A percentile compares a stretch with the other conserved stretches of the same genome.
These are phyloP conservation scores for Nerophis ophidion DNA, from an alignment of 2,113 vertebrate species.

Conservation along the genomic window DNA sequence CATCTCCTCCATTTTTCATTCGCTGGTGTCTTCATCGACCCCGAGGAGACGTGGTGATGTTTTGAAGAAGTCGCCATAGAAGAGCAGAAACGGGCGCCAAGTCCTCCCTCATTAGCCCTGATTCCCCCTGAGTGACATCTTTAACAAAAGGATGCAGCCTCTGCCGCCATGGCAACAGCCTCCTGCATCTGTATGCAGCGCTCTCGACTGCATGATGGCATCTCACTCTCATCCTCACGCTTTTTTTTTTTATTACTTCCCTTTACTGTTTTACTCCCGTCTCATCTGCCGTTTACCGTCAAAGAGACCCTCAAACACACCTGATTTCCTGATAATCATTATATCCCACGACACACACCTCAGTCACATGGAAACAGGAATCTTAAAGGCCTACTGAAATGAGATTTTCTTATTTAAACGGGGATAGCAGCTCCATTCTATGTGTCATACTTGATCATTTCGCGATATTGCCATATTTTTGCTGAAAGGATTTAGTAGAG, in stretches of 20 bases:
- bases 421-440: too few relatives aligned
- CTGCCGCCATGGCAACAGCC: constrained; percentile 73
- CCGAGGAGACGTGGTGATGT: constrained; percentile 28
- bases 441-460: too few relatives aligned
- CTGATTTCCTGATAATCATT: too few relatives aligned
- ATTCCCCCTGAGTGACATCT: constrained; percentile 74
- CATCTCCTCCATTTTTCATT: constrained; percentile 40
- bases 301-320: neutral
- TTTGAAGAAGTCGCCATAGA: neutral
- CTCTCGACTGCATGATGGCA: constrained; percentile 66
- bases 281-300: constrained; percentile 3
- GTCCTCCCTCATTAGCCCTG: constrained; percentile 73
- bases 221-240: constrained; percentile 50
- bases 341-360: too few relatives aligned
- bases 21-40: constrained; percentile 9
- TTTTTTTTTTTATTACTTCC: constrained; percentile 4
- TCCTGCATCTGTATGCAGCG: constrained; percentile 67
- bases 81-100: constrained; percentile 46
- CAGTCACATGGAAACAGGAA: too few relatives aligned
- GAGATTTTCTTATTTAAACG: too few relatives aligned
- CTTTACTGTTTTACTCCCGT: constrained; percentile 9
- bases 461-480: too few relatives aligned
- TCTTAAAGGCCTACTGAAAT: too few relatives aligned
- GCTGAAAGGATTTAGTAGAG: too few relatives aligned
- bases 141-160: constrained; percentile 75